Conservation (phyloP, 2,113 vertebrate genomes). For the Rhabdomys dilectus region DNA sequence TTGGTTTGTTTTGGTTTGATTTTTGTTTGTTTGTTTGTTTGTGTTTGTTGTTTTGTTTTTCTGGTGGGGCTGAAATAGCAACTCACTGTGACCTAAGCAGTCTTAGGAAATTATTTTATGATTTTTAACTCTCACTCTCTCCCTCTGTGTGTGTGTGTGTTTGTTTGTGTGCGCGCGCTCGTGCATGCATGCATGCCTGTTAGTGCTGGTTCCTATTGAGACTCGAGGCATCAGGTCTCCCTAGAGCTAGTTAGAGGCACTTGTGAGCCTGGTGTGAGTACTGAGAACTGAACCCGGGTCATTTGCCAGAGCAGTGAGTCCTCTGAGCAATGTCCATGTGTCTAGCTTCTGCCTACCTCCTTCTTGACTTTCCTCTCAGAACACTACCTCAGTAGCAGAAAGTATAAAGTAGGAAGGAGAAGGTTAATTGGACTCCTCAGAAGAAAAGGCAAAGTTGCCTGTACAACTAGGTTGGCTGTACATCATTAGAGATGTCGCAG, state of each 20-base stretch:
- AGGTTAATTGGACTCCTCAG: background rate
- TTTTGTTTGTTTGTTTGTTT: too few relatives aligned
- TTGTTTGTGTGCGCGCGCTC: too few relatives aligned
- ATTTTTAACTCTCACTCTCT: background rate
- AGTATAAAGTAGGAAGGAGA: background rate
- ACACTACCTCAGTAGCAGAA: constrained; percentile 9
- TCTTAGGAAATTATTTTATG: background rate
- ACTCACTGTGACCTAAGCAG: background rate
- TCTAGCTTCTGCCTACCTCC: background rate
- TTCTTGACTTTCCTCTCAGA: constrained; percentile 11
- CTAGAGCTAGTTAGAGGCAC: background rate
- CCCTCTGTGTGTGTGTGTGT: too few relatives aligned
- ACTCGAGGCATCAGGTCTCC: background rate
- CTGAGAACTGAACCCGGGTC: background rate
- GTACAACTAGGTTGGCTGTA: background rate
- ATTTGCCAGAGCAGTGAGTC: background rate
- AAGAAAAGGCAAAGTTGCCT: background rate
- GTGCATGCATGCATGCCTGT: background rate
- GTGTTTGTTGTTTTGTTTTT: background rate
- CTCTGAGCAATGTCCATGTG: background rate
- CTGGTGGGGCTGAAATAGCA: background rate
- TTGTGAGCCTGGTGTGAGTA: background rate
- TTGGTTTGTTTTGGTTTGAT: too few relatives aligned
- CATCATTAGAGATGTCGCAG: constrained; percentile 4
- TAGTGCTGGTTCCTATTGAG: background rate